Evolutionary conservation across 2,888 invertebrate species (phyloP), one percentile per base, ranked within the genome.

Genomic region (Pristionchus maxplancki): DNA sequence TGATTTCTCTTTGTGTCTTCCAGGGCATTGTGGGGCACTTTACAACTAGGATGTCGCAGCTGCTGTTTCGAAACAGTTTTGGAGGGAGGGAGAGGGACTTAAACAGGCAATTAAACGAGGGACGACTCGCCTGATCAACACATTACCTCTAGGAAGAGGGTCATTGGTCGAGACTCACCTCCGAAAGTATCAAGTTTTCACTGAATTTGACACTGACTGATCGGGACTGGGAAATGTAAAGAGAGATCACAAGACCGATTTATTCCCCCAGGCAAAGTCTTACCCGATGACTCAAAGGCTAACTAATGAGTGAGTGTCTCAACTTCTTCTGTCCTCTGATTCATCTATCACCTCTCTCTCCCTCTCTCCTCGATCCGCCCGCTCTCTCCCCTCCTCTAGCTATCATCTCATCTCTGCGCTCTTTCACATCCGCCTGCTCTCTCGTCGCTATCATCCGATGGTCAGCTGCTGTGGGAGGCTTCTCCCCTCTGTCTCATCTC

Each of bases 271-370:
- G 44, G 44, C 44, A 44, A 44, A 44, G 67, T 34, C 44, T 44
- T 11, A 9, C n/a, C 24, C 24, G 44, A 28, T 78, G 44, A 78
- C 17, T 78, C 78, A 78, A 78, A 40, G 78, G 28, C 20, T 9
- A 34, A 20, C 78, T 78, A 78, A 78, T 78, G 44, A 44, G 28
- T n/a, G 37, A 31, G 71, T 78, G 78, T 44, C 44, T 48, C 78
- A 78, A 78, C 78, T 78, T 28, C 78, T 78, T 78, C 82, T 83
- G 53, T 53, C 44, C 81, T 81, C 48, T 53, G 50, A 83, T 50
- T 37, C 58, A 83, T 83, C 82, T 81, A 44, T 81, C 81, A 28
- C 44, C 48, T 20, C 50, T 34, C 24, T 20, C 9, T 31, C 24
- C 24, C 34, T 82, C 6, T 53, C 53, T 81, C 44, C 71, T 71